Conservation (phyloP, 2,113 vertebrate genomes). For the Puntigrus tetrazona region DNA sequence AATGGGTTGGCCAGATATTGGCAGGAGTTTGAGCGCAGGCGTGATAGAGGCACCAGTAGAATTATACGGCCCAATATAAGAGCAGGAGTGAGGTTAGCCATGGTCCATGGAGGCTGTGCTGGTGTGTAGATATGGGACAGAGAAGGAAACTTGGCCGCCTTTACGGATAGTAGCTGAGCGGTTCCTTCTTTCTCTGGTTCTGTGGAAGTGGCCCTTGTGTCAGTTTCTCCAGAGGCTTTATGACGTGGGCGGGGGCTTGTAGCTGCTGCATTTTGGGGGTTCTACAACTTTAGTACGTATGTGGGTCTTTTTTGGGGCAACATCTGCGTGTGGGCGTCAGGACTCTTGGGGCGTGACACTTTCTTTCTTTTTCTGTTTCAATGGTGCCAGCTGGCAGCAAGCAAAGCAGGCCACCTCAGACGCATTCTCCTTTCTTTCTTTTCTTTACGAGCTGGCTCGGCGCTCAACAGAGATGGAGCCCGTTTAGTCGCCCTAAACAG, state of each 20-base stretch:
- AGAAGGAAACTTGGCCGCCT: constrained; percentile 27
- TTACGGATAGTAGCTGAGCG: constrained; percentile 17
- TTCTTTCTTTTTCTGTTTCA: not conserved
- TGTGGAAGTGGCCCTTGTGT: constrained; percentile 15
- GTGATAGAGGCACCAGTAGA: constrained; percentile 20
- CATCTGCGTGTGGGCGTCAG: constrained; percentile 25
- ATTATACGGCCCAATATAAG: constrained; percentile 29
- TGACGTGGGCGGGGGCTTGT: not conserved
- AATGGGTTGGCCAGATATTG: constrained; percentile 26
- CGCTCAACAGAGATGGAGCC: not conserved
- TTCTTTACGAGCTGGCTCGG: constrained; percentile 45
- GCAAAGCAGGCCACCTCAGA: constrained; percentile 52
- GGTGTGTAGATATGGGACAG: constrained; percentile 6
- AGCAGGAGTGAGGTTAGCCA: constrained; percentile 25
- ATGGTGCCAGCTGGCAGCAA: constrained; percentile 80
- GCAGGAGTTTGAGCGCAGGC: not conserved
- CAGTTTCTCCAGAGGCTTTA: constrained; percentile 31
- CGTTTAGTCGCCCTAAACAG: not conserved
- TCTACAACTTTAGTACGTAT: not conserved
- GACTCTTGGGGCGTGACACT: constrained; percentile 22
- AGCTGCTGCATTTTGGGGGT: not conserved
- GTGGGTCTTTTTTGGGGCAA: constrained; percentile 11
- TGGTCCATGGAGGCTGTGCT: constrained; percentile 19
- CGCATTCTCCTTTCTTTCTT: not conserved
- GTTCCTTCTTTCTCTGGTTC: not conserved